phyloP scores from a whole-genome alignment of 2,797 vertebrate genomes.

The Hirundo rustica region DNA sequence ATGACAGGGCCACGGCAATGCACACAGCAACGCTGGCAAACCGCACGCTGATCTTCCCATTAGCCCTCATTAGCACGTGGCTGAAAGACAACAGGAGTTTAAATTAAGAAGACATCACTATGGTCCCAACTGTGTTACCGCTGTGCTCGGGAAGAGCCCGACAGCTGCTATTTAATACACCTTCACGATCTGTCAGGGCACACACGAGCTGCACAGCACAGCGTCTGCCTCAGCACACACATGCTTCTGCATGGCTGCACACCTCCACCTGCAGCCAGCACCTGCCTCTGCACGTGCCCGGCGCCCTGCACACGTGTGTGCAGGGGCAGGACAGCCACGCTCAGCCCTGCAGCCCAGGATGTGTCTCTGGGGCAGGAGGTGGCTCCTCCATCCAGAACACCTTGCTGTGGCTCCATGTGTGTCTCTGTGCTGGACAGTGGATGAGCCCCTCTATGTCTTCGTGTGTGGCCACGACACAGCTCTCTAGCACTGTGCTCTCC shows the following conservation, averaged over 20 bases:
- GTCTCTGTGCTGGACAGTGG: background rate
- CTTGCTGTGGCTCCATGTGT: accelerated
- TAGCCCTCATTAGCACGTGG: slow-evolving; percentile 75
- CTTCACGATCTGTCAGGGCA: slow-evolving; percentile 50
- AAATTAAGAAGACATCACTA: slow-evolving; percentile 69
- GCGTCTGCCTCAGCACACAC: background rate
- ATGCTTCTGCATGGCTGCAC: background rate
- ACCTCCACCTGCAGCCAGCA: background rate
- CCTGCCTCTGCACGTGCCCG: background rate
- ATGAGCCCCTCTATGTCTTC: background rate
- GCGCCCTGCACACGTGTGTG: accelerated
- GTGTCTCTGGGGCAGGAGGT: background rate
- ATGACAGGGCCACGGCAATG: background rate
- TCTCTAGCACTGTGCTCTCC: background rate
- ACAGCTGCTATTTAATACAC: slow-evolving; percentile 67
- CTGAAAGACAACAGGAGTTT: slow-evolving; percentile 70
- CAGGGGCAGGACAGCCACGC: accelerated
- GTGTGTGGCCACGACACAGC: accelerated
- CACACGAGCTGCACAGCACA: background rate
- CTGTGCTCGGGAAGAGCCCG: slow-evolving; percentile 19
- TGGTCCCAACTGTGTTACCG: slow-evolving; percentile 70
- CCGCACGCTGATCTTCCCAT: slow-evolving; percentile 55
- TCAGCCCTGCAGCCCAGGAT: background rate
- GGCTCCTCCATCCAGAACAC: background rate
- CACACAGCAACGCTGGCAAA: background rate